Percentiles rank a stretch among this genome's conserved stretches.
phyloP scores from a whole-genome alignment of 2,113 vertebrate species.

The Strix aluco region DNA sequence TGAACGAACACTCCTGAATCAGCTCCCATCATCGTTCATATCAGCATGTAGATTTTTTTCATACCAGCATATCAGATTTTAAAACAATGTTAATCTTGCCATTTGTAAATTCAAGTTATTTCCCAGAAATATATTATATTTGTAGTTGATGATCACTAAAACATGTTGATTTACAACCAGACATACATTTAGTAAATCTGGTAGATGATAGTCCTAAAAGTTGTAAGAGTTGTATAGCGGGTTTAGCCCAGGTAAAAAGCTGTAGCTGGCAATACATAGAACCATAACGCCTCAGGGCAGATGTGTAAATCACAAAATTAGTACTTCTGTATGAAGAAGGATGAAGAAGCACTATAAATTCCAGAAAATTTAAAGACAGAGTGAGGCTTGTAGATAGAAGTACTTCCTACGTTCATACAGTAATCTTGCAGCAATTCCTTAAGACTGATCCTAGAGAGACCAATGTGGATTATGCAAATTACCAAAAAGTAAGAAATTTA shows the following conservation, averaged over 20 bases:
- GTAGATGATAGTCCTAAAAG: not conserved
- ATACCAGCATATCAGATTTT: not conserved
- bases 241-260: not conserved
- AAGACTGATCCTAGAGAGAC: not conserved
- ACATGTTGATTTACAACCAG: not conserved
- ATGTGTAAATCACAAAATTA: not conserved
- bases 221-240: not conserved
- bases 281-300: not conserved
- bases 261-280: not conserved
- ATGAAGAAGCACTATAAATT: not conserved
- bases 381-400: not conserved
- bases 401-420: not conserved
- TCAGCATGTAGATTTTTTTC: not conserved
- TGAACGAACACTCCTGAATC: not conserved
- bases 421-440: not conserved
- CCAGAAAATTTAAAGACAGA: not conserved
- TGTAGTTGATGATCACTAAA: not conserved
- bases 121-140: not conserved
- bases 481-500: not conserved
- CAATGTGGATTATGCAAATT: not conserved
- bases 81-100: not conserved
- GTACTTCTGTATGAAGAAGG: not conserved
- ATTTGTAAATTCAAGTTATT: not conserved
- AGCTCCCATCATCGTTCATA: not conserved
- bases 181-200: not conserved